Conservation (phyloP, 2,113 vertebrate species). For the Oncorhynchus clarkii region DNA sequence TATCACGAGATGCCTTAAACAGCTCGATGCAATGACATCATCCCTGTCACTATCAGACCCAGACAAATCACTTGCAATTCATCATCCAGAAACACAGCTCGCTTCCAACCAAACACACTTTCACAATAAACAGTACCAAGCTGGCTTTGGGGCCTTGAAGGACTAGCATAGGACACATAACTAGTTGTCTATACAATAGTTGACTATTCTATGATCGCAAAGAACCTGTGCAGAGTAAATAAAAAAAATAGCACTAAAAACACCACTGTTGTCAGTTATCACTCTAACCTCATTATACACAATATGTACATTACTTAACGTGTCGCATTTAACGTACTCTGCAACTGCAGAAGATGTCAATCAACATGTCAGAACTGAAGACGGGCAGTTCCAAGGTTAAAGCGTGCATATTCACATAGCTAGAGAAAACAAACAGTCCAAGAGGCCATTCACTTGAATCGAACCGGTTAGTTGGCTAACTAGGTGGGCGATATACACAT, state of each 20-base stretch:
- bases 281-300: not conserved
- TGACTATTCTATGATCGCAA: not conserved
- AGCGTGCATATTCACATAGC: not conserved
- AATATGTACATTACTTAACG: not conserved
- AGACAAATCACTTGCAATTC: constrained; percentile 23
- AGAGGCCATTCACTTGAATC: not conserved
- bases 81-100: not conserved
- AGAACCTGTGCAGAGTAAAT: not conserved
- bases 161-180: not conserved
- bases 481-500: not conserved
- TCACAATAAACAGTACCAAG: not conserved
- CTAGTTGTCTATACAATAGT: not conserved
- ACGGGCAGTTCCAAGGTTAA: constrained; percentile 5
- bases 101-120: not conserved
- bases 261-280: no score
- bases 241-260: not conserved
- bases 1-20: not conserved
- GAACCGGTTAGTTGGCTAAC: not conserved
- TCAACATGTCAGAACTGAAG: not conserved
- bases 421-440: not conserved
- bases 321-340: not conserved
- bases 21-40: constrained; percentile 43
- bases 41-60: constrained; percentile 9
- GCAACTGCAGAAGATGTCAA: not conserved
- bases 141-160: not conserved